Conservation (phyloP, 2,113 vertebrate species). For the Nothocercus julius region DNA sequence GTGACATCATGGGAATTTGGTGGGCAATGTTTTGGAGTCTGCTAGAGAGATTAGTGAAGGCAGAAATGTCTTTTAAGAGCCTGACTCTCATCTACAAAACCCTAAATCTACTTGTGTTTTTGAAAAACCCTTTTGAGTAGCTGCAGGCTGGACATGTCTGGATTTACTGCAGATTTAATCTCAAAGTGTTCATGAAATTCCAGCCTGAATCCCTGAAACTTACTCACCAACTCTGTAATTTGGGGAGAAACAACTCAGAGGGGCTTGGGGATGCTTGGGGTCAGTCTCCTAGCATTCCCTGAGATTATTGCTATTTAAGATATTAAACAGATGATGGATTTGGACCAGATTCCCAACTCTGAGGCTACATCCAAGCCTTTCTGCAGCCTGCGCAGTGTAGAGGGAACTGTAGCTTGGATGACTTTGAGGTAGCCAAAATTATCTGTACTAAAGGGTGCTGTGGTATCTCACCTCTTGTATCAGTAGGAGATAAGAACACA, state of each 20-base stretch:
- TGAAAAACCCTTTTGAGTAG: background rate
- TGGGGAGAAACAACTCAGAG: background rate
- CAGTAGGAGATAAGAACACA: background rate
- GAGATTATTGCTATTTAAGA: background rate
- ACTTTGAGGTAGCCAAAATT: background rate
- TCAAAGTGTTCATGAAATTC: background rate
- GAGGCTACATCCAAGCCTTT: background rate
- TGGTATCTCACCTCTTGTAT: too few relatives aligned
- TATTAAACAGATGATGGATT: background rate
- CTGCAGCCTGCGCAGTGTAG: background rate
- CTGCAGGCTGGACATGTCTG: background rate
- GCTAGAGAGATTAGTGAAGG: background rate
- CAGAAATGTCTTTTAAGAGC: background rate
- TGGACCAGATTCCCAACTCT: background rate
- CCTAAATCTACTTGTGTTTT: background rate
- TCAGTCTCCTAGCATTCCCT: background rate
- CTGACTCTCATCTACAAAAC: background rate
- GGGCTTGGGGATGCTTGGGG: background rate
- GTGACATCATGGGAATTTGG: background rate
- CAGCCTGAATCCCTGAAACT: background rate
- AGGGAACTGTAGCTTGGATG: background rate
- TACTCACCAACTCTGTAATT: background rate
- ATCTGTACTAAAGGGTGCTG: background rate
- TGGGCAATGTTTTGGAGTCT: background rate
- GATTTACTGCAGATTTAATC: background rate